A percentile compares a stretch with the other conserved stretches of the same genome.
Evolutionary conservation across 2,113 vertebrate species (phyloP).

Genomic region (Muntiacus reevesi): DNA sequence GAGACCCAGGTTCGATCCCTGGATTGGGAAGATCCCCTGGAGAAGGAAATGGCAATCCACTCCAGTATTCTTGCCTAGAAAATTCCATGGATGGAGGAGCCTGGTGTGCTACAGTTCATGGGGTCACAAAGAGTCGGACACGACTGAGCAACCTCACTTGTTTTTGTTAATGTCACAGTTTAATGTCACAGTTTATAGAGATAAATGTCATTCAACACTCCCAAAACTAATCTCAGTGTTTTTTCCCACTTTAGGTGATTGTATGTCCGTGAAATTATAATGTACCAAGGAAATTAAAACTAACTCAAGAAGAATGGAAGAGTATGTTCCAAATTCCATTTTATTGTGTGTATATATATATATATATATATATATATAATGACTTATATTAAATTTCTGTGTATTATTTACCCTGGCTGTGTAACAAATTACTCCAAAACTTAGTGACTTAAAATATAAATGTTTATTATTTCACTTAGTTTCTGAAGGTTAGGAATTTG

Average conservation of each 20-base stretch:
- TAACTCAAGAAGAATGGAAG: slow-evolving; percentile 35
- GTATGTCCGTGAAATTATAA: slow-evolving; percentile 32
- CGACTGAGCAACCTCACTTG: too few relatives aligned
- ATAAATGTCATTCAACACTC: neutral
- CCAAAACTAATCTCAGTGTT: slow-evolving; percentile 5
- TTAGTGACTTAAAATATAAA: neutral
- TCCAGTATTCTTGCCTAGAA: too few relatives aligned
- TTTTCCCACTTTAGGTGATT: slow-evolving; percentile 56
- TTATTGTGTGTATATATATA: neutral
- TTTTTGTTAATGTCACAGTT: too few relatives aligned
- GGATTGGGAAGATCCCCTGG: too few relatives aligned
- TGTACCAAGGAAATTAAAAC: neutral
- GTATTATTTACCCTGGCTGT: neutral
- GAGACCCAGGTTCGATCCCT: too few relatives aligned
- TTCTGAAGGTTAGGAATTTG: neutral
- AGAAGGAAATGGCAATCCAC: too few relatives aligned
- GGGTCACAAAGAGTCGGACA: too few relatives aligned
- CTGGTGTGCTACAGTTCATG: too few relatives aligned
- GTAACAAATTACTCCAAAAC: neutral
- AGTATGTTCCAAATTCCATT: slow-evolving; percentile 55
- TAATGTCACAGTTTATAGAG: neutral
- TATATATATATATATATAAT: neutral
- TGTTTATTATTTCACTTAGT: neutral
- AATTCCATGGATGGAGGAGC: too few relatives aligned
- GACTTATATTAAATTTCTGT: neutral